A percentile compares a stretch with the other conserved stretches of the same genome.
phyloP scores from a whole-genome alignment of 2,113 vertebrate species.

The Jaculus jaculus region DNA sequence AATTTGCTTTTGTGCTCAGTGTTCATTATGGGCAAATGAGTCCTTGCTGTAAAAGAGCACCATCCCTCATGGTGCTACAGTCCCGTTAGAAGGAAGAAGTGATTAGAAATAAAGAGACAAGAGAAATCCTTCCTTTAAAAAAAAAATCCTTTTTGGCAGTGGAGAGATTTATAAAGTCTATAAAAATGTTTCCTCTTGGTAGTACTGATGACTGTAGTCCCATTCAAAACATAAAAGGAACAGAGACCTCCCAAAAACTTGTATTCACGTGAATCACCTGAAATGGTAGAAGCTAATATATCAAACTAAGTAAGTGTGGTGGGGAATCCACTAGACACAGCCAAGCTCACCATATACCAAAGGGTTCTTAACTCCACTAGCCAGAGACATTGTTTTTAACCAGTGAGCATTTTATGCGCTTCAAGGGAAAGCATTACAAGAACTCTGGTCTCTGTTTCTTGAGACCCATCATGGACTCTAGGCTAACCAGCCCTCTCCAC shows the following conservation, averaged over 20 bases:
- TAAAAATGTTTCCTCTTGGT: constrained; percentile 72
- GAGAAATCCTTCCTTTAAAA: constrained; percentile 57
- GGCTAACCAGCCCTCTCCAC: constrained; percentile 4
- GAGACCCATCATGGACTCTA: constrained; percentile 7
- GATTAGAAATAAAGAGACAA: constrained; percentile 77
- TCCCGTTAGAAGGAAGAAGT: constrained; percentile 76
- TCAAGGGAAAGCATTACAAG: constrained; percentile 41
- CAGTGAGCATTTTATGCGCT: not conserved
- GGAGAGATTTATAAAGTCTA: constrained; percentile 72
- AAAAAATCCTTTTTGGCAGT: constrained; percentile 65
- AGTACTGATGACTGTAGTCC: constrained; percentile 56
- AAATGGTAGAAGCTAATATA: constrained; percentile 65
- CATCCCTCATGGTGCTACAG: constrained; percentile 78
- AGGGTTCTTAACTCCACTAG: constrained; percentile 5
- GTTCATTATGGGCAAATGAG: constrained; percentile 83
- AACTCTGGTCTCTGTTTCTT: not conserved
- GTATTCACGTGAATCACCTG: constrained; percentile 50
- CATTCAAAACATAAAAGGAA: constrained; percentile 70
- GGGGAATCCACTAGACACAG: not conserved
- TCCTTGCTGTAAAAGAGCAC: constrained; percentile 74
- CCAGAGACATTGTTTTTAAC: not conserved
- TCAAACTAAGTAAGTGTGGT: constrained; percentile 34
- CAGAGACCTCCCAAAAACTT: constrained; percentile 66
- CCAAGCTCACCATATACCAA: constrained; percentile 29
- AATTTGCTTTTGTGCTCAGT: constrained; percentile 84